These are phyloP conservation scores for Acropternis orthonyx DNA, from an alignment of 2,797 vertebrate species.

Conservation along the genomic window DNA sequence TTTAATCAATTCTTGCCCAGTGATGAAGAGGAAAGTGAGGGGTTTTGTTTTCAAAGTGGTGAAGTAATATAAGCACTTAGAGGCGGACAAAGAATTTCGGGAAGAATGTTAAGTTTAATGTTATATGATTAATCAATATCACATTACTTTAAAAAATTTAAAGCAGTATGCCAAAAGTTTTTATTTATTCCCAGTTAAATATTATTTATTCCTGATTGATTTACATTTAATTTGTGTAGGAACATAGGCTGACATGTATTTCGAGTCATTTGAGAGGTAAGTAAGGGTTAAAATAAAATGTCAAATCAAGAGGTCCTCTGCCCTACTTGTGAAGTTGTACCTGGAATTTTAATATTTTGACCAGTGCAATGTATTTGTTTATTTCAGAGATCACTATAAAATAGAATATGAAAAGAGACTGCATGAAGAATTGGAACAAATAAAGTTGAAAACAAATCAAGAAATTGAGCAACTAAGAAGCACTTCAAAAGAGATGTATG, in stretches of 20 bases:
- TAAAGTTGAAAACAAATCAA: conserved; percentile 89
- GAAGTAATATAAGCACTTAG: not conserved
- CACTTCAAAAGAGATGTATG: conserved; percentile 94
- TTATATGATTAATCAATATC: not conserved
- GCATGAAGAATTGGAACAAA: conserved; percentile 89
- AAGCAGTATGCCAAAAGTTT: not conserved
- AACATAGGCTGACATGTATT: not conserved
- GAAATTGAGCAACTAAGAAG: conserved; percentile 93
- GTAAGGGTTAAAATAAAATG: not conserved
- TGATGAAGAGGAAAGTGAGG: not conserved
- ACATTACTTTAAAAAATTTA: not conserved
- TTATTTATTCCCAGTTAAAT: not conserved
- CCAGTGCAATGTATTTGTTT: not conserved
- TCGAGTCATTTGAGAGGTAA: not conserved
- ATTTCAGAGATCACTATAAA: conserved; percentile 90
- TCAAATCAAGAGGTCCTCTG: not conserved
- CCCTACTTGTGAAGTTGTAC: not conserved
- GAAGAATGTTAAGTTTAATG: not conserved
- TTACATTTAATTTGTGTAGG: not conserved
- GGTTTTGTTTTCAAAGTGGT: not conserved
- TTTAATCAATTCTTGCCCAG: not conserved
- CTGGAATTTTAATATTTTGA: not conserved
- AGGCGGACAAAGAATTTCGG: not conserved
- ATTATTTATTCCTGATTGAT: not conserved
- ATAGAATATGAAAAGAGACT: conserved; percentile 92